Evolutionary conservation across 2,888 invertebrate species (phyloP).

Genomic region (Axea sp.): DNA sequence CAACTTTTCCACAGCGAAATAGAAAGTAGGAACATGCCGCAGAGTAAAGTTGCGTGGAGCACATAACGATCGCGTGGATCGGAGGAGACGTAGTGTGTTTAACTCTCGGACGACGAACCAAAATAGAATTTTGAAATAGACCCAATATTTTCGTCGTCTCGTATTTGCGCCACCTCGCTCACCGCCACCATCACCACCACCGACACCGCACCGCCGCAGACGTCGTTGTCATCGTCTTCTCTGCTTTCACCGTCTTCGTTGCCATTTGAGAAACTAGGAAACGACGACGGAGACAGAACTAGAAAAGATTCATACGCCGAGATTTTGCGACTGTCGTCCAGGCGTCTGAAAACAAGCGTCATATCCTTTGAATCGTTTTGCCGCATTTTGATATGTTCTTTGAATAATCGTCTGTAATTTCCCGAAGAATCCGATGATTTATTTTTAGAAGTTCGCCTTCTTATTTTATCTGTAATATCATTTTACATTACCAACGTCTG

Average conservation of each 20-base stretch:
- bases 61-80: slow-evolving; percentile 59
- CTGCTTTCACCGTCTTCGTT: slow-evolving; percentile 59
- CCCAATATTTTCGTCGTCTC: slow-evolving; percentile 79
- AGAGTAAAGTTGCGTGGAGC: slow-evolving; percentile 54
- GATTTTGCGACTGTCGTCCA: slow-evolving; percentile 60
- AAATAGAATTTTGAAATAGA: slow-evolving; percentile 80
- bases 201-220: slow-evolving; percentile 58
- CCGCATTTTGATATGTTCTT: slow-evolving; percentile 43
- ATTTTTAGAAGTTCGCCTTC: slow-evolving; percentile 22
- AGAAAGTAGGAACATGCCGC: slow-evolving; percentile 47
- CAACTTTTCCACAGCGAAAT: slow-evolving; percentile 19
- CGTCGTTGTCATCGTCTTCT: slow-evolving; percentile 58
- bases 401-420: slow-evolving; percentile 50
- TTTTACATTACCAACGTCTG: slow-evolving; percentile 1
- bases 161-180: slow-evolving; percentile 77
- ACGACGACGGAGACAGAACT: slow-evolving; percentile 39
- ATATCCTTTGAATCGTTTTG: slow-evolving; percentile 52
- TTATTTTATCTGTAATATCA: slow-evolving; percentile 3
- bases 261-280: slow-evolving; percentile 35
- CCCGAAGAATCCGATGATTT: slow-evolving; percentile 20
- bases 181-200: slow-evolving; percentile 64
- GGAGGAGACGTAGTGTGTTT: slow-evolving; percentile 60
- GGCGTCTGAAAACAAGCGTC: slow-evolving; percentile 54
- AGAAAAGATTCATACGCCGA: slow-evolving; percentile 57
- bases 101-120: slow-evolving; percentile 75